Evolutionary conservation across 2,113 vertebrate species (phyloP), one percentile per base, ranked within the genome.

Genomic region (Halichoerus grypus): DNA sequence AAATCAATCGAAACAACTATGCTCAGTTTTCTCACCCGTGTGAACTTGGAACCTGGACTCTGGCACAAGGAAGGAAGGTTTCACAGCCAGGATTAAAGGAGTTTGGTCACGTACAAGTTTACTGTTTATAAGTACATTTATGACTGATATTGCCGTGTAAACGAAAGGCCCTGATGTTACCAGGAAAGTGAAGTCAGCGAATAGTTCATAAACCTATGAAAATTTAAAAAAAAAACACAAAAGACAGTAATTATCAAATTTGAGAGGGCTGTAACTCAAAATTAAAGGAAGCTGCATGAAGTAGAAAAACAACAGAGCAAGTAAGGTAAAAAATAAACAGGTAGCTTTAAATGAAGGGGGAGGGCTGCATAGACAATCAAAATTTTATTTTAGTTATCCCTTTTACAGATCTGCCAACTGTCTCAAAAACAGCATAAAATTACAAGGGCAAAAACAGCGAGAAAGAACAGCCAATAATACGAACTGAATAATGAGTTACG

Each of bases 141-240:
- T 99, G 94, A 99, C 99, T 14, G 99, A 99, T 98, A 99, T 98
- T 61, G 99, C 99, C 1, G 99, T 99, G 98, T 99, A 99, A 91
- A 99, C 99, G 24, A 99, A 98, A 19, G 99, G 99, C 94, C 99
- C 99, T 0, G 99, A 99, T 77, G 99, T 99, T 36, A 99, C 99
- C 96, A 99, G 98, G 98, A 99, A 99, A 76, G 99, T 98, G 98
- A 99, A 99, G 94, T 98, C 99, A 12, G 99, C 99, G 13, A 99
- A 99, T 5, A 99, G 97, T 36, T 99, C 99, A 94, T 99, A 99
- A 96, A 99, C 99, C 99, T 99, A 95, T 0, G 76, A 65, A 83
- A 71, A 92, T 55, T 49, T 46, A 46, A 82, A 91, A 96, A 36
- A 36, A 36, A 51, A 51, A 61, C 12, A 86, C 42, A 71, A 87